Base-by-base conservation (phyloP, 1,140 invertebrate genomes). In the Drosophila arizonae region DNA sequence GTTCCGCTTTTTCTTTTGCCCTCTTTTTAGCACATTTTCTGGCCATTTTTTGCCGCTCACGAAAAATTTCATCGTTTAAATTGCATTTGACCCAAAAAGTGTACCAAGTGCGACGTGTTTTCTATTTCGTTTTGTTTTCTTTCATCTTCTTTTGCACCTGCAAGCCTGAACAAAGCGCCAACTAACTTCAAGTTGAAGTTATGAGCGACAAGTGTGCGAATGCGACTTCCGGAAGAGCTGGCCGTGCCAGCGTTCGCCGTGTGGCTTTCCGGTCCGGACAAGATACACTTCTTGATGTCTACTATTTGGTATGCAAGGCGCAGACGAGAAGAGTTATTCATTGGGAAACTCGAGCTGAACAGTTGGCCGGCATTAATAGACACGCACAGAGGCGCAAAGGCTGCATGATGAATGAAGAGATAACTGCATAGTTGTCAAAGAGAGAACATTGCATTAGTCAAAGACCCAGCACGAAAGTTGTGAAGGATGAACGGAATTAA, bases 141-240 rank as follows among this genome's bases (percentile, higher is more conserved):
- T 56, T 52, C 71, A 66, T 65, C 72, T 62, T 51, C 65, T 70
- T 87, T 86, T 75, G 21, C 72, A 87, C 82, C 82, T 86, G 21
- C 1, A 24, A 24, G 21, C 21, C 21, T 17, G 77, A 76, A 66
- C 67, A 67, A 69, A 54, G 57, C 76, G 56, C 67, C 71, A 86
- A 86, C 56, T 56, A 58, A 73, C 79, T 73, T 79, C 72, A 72
- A 85, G 57, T 73, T 87, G 63, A 87, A 87, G 82, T 87, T 87
- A 87, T 87, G 82, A 87, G 76, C 79, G 82, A 88, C 84, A 87
- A 87, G 82, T 88, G 82, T 82, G 82, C 72, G 76, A 87, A 86
- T 87, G 69, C 85, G 68, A 87, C 77, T 86, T 84, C 76, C 70
- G 45, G 36, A 55, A 26, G 28, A 54, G 26, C 43, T 28, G 63